Conservation (phyloP, 1,140 invertebrate genomes). For the Drosophila bocqueti region DNA sequence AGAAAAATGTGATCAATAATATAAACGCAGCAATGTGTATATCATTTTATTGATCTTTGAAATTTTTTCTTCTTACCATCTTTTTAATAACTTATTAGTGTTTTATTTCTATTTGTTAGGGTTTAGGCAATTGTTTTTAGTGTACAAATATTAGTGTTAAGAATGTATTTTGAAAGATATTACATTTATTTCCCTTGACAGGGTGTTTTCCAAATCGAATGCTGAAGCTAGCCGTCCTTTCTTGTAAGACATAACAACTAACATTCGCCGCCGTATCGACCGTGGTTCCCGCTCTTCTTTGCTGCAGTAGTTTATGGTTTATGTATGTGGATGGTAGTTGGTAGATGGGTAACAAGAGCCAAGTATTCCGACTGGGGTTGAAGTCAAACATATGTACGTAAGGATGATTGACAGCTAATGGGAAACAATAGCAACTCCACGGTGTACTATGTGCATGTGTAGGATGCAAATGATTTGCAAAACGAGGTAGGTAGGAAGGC, state of each 20-base stretch:
- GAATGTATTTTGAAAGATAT: not conserved
- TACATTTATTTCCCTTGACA: not conserved
- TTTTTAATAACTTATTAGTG: not conserved
- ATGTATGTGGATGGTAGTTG: conserved; percentile 6
- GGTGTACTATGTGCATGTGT: conserved; percentile 40
- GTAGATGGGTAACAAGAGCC: conserved; percentile 34
- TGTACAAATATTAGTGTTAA: not conserved
- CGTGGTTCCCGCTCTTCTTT: conserved; percentile 16
- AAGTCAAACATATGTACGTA: conserved; percentile 49
- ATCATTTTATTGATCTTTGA: too few relatives aligned
- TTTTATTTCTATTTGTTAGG: not conserved
- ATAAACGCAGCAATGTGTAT: too few relatives aligned
- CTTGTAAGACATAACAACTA: conserved; percentile 41
- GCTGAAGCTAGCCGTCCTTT: not conserved
- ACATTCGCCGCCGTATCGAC: conserved; percentile 39
- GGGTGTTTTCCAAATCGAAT: conserved; percentile 14
- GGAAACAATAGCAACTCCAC: conserved; percentile 38
- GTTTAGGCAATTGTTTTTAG: too few relatives aligned
- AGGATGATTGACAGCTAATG: conserved; percentile 52
- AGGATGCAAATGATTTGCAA: conserved; percentile 39
- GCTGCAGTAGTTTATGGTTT: conserved; percentile 14
- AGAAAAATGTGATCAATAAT: too few relatives aligned
- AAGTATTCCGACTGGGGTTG: conserved; percentile 32
- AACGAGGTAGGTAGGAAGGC: conserved; percentile 30
- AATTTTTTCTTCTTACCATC: not conserved